phyloP scores from a whole-genome alignment of 2,113 vertebrate genomes.

The Erpornis zantholeuca region DNA sequence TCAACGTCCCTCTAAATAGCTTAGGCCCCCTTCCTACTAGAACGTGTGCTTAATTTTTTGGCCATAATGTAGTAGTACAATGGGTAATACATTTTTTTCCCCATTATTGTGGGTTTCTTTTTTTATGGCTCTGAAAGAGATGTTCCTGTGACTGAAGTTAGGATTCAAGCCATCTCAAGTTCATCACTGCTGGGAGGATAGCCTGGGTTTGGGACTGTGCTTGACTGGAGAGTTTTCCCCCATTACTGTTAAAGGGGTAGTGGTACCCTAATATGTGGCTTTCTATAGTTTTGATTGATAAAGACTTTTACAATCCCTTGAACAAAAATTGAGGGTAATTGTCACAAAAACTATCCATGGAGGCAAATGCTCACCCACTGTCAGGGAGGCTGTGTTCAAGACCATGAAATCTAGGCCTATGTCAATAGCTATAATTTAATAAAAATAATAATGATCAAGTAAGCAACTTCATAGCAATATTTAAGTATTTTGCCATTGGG shows the following conservation, averaged over 20 bases:
- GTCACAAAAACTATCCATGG: background rate
- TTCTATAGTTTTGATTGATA: background rate
- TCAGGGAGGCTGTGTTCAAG: background rate
- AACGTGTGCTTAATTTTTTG: background rate
- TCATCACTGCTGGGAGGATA: background rate
- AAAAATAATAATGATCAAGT: background rate
- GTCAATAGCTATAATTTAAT: background rate
- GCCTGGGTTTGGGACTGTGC: background rate
- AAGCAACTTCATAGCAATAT: background rate
- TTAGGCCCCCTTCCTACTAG: background rate
- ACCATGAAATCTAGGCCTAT: background rate
- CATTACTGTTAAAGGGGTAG: background rate
- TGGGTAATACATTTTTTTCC: fast-evolving
- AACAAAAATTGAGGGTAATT: background rate
- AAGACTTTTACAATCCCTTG: background rate
- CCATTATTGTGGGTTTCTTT: background rate
- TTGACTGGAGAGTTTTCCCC: background rate
- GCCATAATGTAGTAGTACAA: background rate
- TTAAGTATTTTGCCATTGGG: background rate
- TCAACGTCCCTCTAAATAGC: background rate
- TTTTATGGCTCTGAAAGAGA: background rate
- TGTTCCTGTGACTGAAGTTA: background rate
- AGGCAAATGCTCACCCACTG: background rate
- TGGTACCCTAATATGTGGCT: background rate
- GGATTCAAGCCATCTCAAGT: background rate